phyloP scores from a whole-genome alignment of 2,797 vertebrate genomes.

The Calcarius lapponicus region DNA sequence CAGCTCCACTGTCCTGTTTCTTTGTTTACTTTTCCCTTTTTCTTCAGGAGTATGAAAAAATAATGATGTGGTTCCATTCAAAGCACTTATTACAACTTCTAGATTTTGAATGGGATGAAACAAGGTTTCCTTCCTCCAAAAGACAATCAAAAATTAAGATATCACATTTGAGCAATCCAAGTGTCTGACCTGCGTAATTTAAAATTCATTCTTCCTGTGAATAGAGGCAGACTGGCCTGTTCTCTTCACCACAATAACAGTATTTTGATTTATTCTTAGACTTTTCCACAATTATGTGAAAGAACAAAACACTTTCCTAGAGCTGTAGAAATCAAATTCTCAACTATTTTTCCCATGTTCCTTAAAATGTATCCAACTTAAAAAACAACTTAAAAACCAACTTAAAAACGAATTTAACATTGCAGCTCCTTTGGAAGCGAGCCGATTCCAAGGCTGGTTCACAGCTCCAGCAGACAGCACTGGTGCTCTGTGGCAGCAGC shows the following conservation, averaged over 20 bases:
- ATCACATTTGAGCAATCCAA: not conserved
- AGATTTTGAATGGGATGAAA: not conserved
- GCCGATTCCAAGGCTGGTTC: not conserved
- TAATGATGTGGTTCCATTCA: not conserved
- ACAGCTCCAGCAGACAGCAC: not conserved
- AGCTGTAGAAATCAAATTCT: not conserved
- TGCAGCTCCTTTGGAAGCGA: not conserved
- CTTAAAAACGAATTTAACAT: not conserved
- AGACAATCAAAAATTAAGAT: not conserved
- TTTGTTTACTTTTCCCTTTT: not conserved
- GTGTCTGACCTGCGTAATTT: not conserved
- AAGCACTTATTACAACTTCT: not conserved
- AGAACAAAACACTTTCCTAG: not conserved
- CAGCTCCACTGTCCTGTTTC: not conserved
- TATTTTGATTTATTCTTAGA: not conserved
- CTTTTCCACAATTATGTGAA: not conserved
- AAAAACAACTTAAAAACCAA: not conserved
- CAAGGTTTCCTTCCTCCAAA: not conserved
- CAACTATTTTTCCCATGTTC: not conserved
- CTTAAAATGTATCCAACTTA: not conserved
- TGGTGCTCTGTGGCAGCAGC: not conserved
- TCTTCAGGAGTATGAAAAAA: not conserved
- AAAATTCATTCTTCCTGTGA: not conserved
- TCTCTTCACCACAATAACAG: not conserved
- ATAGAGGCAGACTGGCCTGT: not conserved